Evolutionary conservation across 2,888 invertebrate genomes (phyloP).

Genomic region (Oeneis ivallda): DNA sequence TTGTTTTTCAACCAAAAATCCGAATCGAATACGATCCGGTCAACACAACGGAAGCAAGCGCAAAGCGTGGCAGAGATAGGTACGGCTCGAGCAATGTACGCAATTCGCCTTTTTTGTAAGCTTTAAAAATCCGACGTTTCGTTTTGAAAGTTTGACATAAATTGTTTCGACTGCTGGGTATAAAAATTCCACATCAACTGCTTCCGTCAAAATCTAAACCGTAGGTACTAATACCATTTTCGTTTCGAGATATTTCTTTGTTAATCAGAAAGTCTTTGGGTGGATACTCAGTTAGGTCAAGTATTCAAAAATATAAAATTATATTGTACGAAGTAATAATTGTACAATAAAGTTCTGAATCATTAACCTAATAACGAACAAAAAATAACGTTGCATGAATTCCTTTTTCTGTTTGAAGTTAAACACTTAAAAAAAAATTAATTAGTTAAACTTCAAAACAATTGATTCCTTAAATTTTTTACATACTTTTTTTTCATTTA

Average conservation of each 20-base stretch:
- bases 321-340: no score
- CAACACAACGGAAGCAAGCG: constrained; percentile 2
- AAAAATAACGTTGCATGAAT: no score
- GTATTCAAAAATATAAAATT: neutral
- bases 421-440: no score
- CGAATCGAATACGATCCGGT: constrained; percentile 1
- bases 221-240: neutral
- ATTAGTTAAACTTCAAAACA: no score
- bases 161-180: neutral
- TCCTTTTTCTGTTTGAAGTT: no score
- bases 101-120: constrained; percentile 5
- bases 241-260: neutral
- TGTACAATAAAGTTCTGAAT: no score
- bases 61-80: neutral
- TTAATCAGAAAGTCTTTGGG: neutral
- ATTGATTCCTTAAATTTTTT: no score
- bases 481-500: no score
- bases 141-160: constrained; percentile 9
- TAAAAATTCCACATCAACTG: neutral
- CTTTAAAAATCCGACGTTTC: constrained; percentile 10
- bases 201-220: neutral
- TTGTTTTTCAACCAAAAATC: constrained; percentile 8
- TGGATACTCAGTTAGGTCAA: neutral
- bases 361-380: no score
- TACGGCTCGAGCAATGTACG: constrained; percentile 6